These are phyloP conservation scores for Nibea coibor DNA, from an alignment of 2,113 vertebrate genomes.

Conservation along the genomic window DNA sequence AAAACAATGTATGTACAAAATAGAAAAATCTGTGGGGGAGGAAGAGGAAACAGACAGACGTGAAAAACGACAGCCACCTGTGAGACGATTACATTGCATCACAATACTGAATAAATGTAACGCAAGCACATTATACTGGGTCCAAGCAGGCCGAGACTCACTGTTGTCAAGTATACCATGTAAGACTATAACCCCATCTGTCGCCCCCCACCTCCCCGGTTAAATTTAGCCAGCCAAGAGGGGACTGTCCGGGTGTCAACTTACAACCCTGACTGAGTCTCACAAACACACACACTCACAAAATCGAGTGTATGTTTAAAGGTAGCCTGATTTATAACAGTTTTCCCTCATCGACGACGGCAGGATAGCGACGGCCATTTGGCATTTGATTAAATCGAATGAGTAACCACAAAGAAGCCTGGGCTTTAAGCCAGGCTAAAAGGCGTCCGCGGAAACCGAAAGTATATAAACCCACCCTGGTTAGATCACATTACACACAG, in stretches of 20 bases:
- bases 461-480: neutral
- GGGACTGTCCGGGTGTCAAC: slow-evolving; percentile 78
- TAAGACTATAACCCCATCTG: slow-evolving; percentile 82
- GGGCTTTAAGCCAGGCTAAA: neutral
- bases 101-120: slow-evolving; percentile 1
- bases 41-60: neutral
- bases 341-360: neutral
- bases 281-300: slow-evolving; percentile 50
- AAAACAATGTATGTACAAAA: slow-evolving; percentile 99
- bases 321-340: neutral
- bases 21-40: slow-evolving; percentile 93
- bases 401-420: neutral
- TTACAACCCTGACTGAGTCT: slow-evolving; percentile 73
- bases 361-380: neutral
- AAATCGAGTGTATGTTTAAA: slow-evolving; percentile 31
- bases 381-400: neutral
- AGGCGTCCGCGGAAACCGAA: neutral
- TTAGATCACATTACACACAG: neutral
- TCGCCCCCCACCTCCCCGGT: slow-evolving; percentile 65
- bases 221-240: slow-evolving; percentile 83
- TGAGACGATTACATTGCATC: neutral
- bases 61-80: neutral
- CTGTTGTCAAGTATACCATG: slow-evolving; percentile 72
- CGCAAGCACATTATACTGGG: slow-evolving; percentile 15
- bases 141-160: slow-evolving; percentile 33